These are phyloP conservation scores for Oscheius myriophilus DNA, from an alignment of 2,888 invertebrate species.

Conservation along the genomic window DNA sequence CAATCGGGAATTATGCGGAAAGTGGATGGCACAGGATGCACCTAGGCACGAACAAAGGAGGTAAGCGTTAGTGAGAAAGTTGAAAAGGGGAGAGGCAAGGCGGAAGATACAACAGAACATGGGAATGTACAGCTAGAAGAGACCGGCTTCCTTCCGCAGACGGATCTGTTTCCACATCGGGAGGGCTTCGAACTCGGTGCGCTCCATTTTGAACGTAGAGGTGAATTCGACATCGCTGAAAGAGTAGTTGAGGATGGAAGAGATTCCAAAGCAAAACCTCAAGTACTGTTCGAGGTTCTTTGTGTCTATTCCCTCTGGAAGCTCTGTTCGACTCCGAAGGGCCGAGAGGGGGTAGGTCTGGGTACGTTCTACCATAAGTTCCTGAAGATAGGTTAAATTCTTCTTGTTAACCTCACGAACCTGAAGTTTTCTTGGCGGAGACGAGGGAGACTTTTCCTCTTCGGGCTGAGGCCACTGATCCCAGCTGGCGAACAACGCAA, in stretches of 20 bases:
- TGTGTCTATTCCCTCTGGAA: conserved; percentile 59
- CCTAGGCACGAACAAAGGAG: too few relatives aligned
- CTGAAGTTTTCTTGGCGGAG: conserved; percentile 29
- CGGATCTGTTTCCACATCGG: conserved; percentile 62
- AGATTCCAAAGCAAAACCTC: background rate
- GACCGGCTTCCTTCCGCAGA: conserved; percentile 37
- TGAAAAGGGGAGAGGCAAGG: background rate
- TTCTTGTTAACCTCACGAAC: background rate
- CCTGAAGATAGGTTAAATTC: conserved; percentile 23
- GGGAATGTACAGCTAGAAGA: conserved; percentile 20
- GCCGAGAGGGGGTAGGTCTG: conserved; percentile 45
- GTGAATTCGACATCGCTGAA: conserved; percentile 53
- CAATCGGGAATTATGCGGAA: too few relatives aligned
- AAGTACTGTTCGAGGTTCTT: conserved; percentile 56
- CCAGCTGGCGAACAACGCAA: conserved; percentile 61
- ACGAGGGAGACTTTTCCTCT: conserved; percentile 13
- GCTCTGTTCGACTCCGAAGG: conserved; percentile 43
- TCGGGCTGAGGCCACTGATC: conserved; percentile 33
- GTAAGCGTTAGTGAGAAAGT: too few relatives aligned
- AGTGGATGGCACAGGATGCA: too few relatives aligned
- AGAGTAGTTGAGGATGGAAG: background rate
- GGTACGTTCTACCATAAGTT: conserved; percentile 51
- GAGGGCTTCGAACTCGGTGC: conserved; percentile 46
- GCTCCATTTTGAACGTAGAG: conserved; percentile 45
- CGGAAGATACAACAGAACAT: background rate